phyloP scores from a whole-genome alignment of 2,888 invertebrate species.

The Epinotia demarniana region DNA sequence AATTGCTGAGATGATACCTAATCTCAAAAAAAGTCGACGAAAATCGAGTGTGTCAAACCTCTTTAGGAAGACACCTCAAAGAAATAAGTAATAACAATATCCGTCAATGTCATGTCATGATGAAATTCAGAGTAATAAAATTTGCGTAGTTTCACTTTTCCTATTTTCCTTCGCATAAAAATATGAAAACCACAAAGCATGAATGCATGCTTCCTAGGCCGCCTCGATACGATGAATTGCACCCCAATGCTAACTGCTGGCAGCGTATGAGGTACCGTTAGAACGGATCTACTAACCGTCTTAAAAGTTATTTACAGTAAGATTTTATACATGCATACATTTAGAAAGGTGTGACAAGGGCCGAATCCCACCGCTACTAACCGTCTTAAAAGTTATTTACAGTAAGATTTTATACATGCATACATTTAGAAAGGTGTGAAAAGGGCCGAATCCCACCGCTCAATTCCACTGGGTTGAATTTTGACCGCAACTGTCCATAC shows the following conservation, averaged over 20 bases:
- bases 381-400: background rate
- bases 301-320: background rate
- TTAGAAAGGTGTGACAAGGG: background rate
- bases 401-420: background rate
- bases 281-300: background rate
- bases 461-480: no score
- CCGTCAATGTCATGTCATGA: conserved; percentile 20
- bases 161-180: background rate
- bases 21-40: background rate
- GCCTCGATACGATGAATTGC: conserved; percentile 51
- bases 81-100: background rate
- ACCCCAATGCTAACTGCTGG: conserved; percentile 57
- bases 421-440: background rate
- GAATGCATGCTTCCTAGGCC: conserved; percentile 59
- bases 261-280: conserved; percentile 27
- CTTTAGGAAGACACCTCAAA: background rate
- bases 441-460: background rate
- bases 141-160: background rate
- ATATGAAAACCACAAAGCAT: conserved; percentile 51
- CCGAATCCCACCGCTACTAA: no score
- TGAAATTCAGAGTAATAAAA: conserved; percentile 4
- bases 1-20: no score
- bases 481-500: no score
- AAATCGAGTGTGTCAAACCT: background rate
- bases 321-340: background rate